These are phyloP conservation scores for Hippolais icterina DNA, from an alignment of 2,113 vertebrate species.

Conservation along the genomic window DNA sequence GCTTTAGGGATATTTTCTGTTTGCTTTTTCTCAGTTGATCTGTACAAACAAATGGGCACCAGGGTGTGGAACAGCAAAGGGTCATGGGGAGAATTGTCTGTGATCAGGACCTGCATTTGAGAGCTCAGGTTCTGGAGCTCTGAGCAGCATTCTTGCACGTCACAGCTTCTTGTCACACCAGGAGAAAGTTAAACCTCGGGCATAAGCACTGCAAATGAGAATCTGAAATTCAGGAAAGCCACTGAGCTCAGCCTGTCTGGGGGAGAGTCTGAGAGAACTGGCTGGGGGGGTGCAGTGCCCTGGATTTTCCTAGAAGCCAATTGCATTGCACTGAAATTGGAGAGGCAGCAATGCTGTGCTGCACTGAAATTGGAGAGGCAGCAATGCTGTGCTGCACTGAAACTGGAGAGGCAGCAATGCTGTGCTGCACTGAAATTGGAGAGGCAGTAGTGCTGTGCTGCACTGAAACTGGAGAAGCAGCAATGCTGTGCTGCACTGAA, in stretches of 20 bases:
- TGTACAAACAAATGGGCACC: neutral
- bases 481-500: neutral
- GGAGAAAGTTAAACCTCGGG: neutral
- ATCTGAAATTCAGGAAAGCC: neutral
- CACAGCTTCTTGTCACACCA: neutral
- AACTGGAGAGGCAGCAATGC: neutral
- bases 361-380: too few species aligned
- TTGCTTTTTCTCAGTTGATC: neutral
- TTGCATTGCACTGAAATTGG: neutral
- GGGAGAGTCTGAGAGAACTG: neutral
- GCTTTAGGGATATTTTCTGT: neutral
- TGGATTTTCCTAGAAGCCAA: slow-evolving; percentile 15
- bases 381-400: neutral
- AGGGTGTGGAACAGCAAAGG: neutral
- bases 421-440: neutral
- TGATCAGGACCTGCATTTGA: neutral
- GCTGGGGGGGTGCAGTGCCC: neutral
- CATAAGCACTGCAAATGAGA: neutral
- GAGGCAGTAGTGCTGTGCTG: neutral
- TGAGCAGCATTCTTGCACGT: neutral
- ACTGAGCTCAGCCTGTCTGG: neutral
- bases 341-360: neutral
- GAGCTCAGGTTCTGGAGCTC: neutral
- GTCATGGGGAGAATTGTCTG: neutral
- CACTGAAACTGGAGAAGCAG: slow-evolving; percentile 14